Base-by-base conservation (phyloP, 2,113 vertebrate species). In the Microcebus tavaratra region DNA sequence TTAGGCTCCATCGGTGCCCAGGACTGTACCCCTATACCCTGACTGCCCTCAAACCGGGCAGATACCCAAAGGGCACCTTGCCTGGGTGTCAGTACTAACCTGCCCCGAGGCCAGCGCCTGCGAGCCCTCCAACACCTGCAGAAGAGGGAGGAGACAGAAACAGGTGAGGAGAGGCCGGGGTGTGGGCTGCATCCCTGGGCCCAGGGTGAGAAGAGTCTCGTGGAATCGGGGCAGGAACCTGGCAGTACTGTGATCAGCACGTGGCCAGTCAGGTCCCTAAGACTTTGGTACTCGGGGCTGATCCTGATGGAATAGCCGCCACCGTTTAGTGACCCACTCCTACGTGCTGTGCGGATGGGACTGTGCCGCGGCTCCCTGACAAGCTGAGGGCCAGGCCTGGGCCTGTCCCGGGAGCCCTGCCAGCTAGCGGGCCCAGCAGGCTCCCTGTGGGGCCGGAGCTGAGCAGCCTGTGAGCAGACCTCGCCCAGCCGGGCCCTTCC, bases 111-210 rank as follows among this genome's bases (percentile, higher is more conserved):
- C 78, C 97, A 39, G 0, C 86, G 0, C 93, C 98, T 27, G 91
- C 96, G 0, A 99, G 91, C 63, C 97, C 98, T 96, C 97, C 97
- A 1, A 95, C 90, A 95, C 98, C 98, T 98, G 89, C 5, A 78
- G 53, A 55, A 55, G 53, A 55, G 98, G 95, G 50, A 98, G n/a
- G 0, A 72, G 95, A 97, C 10, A 97, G 85, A 96, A 39, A 36
- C 9, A 5, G 55, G 0, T 53, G n/a, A 75, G 34, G 79, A 72
- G 63, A 87, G 14, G 27, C 48, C 15, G 42, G 23, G 2, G 0
- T 0, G 34, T 8, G 34, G 65, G 29, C 8, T 9, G 61, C 5
- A 1, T 25, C 25, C 53, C 17, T 17, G 55, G 39, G 55, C 21
- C 39, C 31, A 2, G 11, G 42, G 14, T 27, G 57, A 8, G 53